Percentiles rank a stretch among this genome's conserved stretches.
phyloP scores from a whole-genome alignment of 1,140 invertebrate genomes.

The Drosophila kurseongensis region DNA sequence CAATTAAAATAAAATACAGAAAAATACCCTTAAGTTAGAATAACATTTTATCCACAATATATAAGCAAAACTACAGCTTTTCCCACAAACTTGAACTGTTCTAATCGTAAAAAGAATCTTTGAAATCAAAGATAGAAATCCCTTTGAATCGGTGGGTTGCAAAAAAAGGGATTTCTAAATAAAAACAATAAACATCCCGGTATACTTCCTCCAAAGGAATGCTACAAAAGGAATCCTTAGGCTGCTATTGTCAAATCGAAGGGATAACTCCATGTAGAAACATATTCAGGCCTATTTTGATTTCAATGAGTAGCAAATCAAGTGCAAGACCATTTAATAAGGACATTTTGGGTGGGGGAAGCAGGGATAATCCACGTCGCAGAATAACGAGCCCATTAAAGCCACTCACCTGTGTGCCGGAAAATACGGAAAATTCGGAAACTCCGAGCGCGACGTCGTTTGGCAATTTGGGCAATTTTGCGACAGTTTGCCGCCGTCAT shows the following conservation, averaged over 20 bases:
- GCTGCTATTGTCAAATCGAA: background rate
- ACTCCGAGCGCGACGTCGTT: constrained; percentile 58
- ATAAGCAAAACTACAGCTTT: no score
- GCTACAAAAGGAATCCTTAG: background rate
- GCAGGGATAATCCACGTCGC: constrained; percentile 38
- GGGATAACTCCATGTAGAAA: background rate
- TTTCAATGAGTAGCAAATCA: constrained; percentile 80
- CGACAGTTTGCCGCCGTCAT: constrained; percentile 76
- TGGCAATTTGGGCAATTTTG: constrained; percentile 61
- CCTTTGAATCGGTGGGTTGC: background rate
- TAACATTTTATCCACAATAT: no score
- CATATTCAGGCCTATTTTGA: constrained; percentile 27
- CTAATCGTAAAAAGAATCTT: no score
- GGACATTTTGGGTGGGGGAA: background rate
- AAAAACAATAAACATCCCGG: background rate
- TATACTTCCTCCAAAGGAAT: background rate
- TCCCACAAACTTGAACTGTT: no score
- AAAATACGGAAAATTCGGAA: constrained; percentile 4
- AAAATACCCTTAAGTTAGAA: no score
- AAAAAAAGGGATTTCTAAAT: background rate
- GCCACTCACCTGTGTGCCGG: constrained; percentile 71
- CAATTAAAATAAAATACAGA: no score
- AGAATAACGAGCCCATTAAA: constrained; percentile 73
- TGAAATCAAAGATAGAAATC: background rate
- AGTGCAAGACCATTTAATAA: constrained; percentile 61